Percentiles rank a stretch among this genome's conserved stretches.
phyloP scores from a whole-genome alignment of 1,140 invertebrate species.

The Zaprionus taronus region DNA sequence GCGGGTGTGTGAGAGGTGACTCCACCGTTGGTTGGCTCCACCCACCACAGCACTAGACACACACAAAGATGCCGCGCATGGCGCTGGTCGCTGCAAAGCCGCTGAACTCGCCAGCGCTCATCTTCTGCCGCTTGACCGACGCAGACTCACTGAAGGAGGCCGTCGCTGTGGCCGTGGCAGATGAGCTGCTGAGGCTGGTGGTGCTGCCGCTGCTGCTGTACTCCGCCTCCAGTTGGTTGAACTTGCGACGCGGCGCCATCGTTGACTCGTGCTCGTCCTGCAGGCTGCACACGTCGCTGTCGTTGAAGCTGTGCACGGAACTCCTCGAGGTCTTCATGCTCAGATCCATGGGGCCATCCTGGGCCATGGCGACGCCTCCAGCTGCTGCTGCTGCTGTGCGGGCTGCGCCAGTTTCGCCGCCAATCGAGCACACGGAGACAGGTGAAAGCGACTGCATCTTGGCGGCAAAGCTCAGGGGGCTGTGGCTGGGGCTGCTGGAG shows the following conservation, averaged over 20 bases:
- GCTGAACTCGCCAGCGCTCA: slow-evolving; percentile 56
- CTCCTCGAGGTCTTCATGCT: slow-evolving; percentile 88
- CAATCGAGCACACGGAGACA: slow-evolving; percentile 78
- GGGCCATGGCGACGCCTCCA: slow-evolving; percentile 65
- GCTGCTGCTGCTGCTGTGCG: slow-evolving; percentile 6
- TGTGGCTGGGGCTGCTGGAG: slow-evolving; percentile 47
- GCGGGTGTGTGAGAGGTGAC: slow-evolving; percentile 22
- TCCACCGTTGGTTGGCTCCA: slow-evolving; percentile 45
- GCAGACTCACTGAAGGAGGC: slow-evolving; percentile 17
- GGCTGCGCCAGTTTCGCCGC: slow-evolving; percentile 54
- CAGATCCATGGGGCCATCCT: slow-evolving; percentile 92
- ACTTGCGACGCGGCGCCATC: slow-evolving; percentile 63
- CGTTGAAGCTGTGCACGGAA: slow-evolving; percentile 76
- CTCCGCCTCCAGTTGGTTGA: slow-evolving; percentile 70
- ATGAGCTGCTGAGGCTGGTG: slow-evolving; percentile 41
- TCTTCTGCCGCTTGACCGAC: slow-evolving; percentile 71
- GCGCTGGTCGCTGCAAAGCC: slow-evolving; percentile 68
- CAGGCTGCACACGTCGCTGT: slow-evolving; percentile 68
- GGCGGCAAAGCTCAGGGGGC: slow-evolving; percentile 68
- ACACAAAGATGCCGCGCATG: slow-evolving; percentile 79
- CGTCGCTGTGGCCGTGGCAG: slow-evolving; percentile 33
- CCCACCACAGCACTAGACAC: slow-evolving; percentile 63
- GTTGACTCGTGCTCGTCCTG: slow-evolving; percentile 60
- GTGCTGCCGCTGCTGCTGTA: slow-evolving; percentile 32
- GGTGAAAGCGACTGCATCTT: slow-evolving; percentile 83